Conservation (phyloP, 2,888 invertebrate genomes). For the Ochropleura plecta region DNA sequence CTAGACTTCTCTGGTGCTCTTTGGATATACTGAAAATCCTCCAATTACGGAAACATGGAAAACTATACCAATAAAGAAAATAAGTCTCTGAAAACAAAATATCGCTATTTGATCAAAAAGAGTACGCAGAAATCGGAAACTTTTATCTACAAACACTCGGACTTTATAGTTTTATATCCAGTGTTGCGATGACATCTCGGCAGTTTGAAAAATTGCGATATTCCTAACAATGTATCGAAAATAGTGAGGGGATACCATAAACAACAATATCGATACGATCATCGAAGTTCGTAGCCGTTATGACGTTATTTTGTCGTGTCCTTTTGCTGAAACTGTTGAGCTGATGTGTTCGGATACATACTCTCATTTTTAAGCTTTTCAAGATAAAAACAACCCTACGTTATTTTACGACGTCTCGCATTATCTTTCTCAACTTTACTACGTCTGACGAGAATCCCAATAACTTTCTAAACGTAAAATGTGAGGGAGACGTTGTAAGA, state of each 20-base stretch:
- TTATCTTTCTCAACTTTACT: conserved; percentile 54
- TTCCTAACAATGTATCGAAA: conserved; percentile 62
- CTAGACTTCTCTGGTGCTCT: not conserved
- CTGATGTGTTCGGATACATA: not conserved
- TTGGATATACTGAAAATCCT: not conserved
- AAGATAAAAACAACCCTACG: conserved; percentile 16
- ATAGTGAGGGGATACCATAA: conserved; percentile 46
- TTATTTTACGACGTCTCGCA: conserved; percentile 46
- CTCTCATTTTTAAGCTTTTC: conserved; percentile 10
- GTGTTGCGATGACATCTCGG: conserved; percentile 59
- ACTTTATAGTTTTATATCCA: conserved; percentile 55
- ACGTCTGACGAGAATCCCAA: conserved; percentile 55
- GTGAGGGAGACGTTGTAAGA: conserved; percentile 57
- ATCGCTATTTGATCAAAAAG: conserved; percentile 20
- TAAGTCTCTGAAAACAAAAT: not conserved
- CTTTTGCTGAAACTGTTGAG: not conserved
- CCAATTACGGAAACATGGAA: not conserved
- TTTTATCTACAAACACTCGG: conserved; percentile 44
- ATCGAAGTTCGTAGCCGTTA: not conserved
- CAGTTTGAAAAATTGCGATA: conserved; percentile 70
- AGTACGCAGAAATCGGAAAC: conserved; percentile 27
- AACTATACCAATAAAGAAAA: conserved; percentile 2
- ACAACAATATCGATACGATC: conserved; percentile 43
- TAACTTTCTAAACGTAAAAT: conserved; percentile 68
- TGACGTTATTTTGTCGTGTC: not conserved